These are phyloP conservation scores for Galaxias olidus DNA, from an alignment of 2,797 vertebrate genomes.

Conservation along the genomic window DNA sequence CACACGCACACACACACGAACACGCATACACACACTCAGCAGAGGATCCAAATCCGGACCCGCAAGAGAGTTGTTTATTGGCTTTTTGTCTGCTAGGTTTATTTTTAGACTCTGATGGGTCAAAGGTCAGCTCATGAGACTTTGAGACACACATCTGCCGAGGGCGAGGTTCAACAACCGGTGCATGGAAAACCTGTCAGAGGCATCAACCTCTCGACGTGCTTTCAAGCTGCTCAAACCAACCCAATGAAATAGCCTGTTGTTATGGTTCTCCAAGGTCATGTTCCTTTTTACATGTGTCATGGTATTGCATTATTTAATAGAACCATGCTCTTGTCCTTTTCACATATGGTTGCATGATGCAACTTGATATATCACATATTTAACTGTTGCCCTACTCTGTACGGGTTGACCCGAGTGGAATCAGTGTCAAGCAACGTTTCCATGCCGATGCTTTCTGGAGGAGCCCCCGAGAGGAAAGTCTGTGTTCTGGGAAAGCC, in stretches of 20 bases:
- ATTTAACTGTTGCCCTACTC: neutral
- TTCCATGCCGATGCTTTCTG: constrained; percentile 29
- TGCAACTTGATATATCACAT: neutral
- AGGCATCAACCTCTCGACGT: constrained; percentile 24
- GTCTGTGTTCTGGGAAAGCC: constrained; percentile 55
- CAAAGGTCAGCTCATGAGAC: constrained; percentile 49
- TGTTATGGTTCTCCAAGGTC: neutral
- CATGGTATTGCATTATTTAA: no score
- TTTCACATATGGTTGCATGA: no score
- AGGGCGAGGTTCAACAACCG: constrained; percentile 16
- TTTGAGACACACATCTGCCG: constrained; percentile 33
- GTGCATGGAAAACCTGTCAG: constrained; percentile 49
- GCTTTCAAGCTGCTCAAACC: constrained; percentile 13
- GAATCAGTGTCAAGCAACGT: constrained; percentile 23
- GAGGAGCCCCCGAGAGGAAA: constrained; percentile 34
- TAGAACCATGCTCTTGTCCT: no score
- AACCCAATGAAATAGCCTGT: constrained; percentile 10
- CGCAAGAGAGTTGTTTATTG: constrained; percentile 52
- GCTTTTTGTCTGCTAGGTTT: constrained; percentile 41
- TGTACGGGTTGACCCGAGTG: neutral
- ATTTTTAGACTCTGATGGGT: constrained; percentile 57
- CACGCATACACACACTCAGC: constrained; percentile 14
- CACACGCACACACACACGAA: neutral
- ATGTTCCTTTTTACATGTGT: no score
- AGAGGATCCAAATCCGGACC: constrained; percentile 39